phyloP scores from a whole-genome alignment of 2,888 invertebrate genomes.

The Chloroclystis v-ata region DNA sequence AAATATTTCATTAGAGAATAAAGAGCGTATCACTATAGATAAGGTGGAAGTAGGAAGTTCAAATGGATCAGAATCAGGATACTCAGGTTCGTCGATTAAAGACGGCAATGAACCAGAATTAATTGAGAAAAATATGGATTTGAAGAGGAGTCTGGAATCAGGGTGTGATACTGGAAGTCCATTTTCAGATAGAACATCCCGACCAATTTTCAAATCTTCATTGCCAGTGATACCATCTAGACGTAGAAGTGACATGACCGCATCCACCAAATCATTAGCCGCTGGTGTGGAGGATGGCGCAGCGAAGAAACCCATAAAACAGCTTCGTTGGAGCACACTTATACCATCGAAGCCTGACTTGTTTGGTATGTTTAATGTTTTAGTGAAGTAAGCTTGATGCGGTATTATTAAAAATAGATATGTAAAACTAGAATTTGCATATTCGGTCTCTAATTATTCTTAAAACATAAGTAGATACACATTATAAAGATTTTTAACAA shows the following conservation, averaged over 20 bases:
- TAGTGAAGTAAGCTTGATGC: no score
- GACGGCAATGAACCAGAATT: slow-evolving; percentile 39
- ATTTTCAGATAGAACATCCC: slow-evolving; percentile 20
- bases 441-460: no score
- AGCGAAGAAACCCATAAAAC: slow-evolving; percentile 43
- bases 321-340: slow-evolving; percentile 56
- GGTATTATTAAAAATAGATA: no score
- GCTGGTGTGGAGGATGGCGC: slow-evolving; percentile 32
- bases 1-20: slow-evolving; percentile 33
- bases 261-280: slow-evolving; percentile 47
- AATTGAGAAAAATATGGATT: slow-evolving; percentile 23
- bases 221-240: slow-evolving; percentile 39
- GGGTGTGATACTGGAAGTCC: slow-evolving; percentile 26
- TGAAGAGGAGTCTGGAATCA: slow-evolving; percentile 22
- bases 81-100: slow-evolving; percentile 46
- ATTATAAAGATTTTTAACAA: no score
- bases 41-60: slow-evolving; percentile 45
- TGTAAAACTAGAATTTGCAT: no score
- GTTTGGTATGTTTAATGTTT: slow-evolving; percentile 21
- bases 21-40: slow-evolving; percentile 31
- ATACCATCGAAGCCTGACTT: slow-evolving; percentile 40
- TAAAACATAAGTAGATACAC: no score
- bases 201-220: slow-evolving; percentile 41
- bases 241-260: slow-evolving; percentile 33
- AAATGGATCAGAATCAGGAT: slow-evolving; percentile 54